A percentile compares a stretch with the other conserved stretches of the same genome.
These are phyloP conservation scores for Progne subis DNA, from an alignment of 2,113 vertebrate genomes.

Conservation along the genomic window DNA sequence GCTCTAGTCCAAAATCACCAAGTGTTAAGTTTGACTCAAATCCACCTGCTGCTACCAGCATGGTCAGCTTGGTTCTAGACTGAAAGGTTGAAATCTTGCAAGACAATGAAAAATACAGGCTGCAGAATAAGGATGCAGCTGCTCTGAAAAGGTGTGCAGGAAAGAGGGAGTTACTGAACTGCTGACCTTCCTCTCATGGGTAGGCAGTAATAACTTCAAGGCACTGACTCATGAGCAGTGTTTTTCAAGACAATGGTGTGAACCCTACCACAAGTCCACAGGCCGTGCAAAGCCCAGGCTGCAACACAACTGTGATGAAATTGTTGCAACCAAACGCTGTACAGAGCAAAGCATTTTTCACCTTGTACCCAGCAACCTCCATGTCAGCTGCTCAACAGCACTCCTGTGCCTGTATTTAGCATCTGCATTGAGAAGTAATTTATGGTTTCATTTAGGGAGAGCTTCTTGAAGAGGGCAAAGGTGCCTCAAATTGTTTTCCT, in stretches of 20 bases:
- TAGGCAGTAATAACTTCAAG: not conserved
- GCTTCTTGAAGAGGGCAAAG: not conserved
- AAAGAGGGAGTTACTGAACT: not conserved
- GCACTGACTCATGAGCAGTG: not conserved
- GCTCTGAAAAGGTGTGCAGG: not conserved
- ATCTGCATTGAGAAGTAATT: not conserved
- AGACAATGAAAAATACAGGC: not conserved
- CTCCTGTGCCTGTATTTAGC: not conserved
- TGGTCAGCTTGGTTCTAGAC: not conserved
- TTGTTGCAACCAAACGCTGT: rapidly evolving
- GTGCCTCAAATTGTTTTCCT: not conserved
- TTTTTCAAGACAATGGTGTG: not conserved
- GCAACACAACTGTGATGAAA: not conserved
- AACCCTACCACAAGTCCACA: not conserved
- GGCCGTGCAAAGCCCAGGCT: not conserved
- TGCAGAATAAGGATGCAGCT: not conserved
- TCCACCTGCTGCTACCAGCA: not conserved
- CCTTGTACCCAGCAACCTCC: rapidly evolving
- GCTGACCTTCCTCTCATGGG: no score
- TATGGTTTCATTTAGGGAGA: not conserved
- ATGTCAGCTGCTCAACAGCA: not conserved
- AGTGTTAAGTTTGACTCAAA: not conserved
- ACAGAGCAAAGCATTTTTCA: not conserved
- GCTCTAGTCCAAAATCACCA: not conserved
- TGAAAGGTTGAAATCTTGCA: not conserved